phyloP scores from a whole-genome alignment of 2,888 invertebrate genomes.

The Encarsia formosa region DNA sequence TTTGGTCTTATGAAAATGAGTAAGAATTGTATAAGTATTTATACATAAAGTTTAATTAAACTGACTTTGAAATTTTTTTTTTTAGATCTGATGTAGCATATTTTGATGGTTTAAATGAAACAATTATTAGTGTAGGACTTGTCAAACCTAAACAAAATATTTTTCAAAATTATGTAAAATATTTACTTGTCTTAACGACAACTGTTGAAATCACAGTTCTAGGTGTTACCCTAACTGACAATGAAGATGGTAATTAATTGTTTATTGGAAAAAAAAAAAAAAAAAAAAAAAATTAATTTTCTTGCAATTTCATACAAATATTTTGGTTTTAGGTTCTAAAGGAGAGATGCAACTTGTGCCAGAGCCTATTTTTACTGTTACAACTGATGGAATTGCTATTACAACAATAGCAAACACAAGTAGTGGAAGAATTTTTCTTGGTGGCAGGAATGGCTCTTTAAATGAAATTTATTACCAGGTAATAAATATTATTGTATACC shows the following conservation, averaged over 20 bases:
- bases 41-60: constrained; percentile 8
- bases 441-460: constrained; percentile 88
- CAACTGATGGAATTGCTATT: constrained; percentile 84
- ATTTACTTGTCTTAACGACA: constrained; percentile 88
- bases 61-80: constrained; percentile 7
- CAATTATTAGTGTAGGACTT: constrained; percentile 89
- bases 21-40: constrained; percentile 41
- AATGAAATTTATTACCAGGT: constrained; percentile 95
- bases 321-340: constrained; percentile 46
- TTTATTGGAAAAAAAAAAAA: no score
- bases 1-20: constrained; percentile 96
- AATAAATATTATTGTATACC: no score
- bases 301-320: background rate
- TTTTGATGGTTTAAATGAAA: constrained; percentile 91
- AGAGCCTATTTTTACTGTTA: constrained; percentile 89
- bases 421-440: constrained; percentile 88
- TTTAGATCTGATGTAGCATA: constrained; percentile 87
- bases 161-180: constrained; percentile 86
- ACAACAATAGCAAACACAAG: constrained; percentile 76
- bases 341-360: constrained; percentile 87
- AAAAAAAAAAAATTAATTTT: background rate
- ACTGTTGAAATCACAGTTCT: constrained; percentile 89
- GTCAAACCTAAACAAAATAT: constrained; percentile 84
- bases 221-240: constrained; percentile 60
- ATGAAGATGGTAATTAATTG: constrained; percentile 39